Base-by-base conservation (phyloP, 2,113 vertebrate genomes). In the Columba janthina region DNA sequence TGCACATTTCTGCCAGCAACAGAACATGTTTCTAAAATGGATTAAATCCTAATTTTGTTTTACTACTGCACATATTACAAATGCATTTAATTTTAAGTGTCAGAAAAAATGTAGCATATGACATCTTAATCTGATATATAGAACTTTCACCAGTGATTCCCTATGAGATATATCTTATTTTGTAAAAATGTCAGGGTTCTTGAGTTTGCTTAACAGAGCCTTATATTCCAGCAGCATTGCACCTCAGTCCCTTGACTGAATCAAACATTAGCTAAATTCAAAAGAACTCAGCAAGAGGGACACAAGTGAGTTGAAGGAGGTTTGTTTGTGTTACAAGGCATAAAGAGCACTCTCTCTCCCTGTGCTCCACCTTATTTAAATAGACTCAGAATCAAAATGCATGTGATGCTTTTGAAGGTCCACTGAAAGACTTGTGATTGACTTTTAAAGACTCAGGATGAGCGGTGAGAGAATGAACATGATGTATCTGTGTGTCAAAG, bases 81-180 rank as follows among this genome's bases (percentile, higher is more conserved):
- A 96, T 91, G 93, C 86, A 96, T 97, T 97, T 97, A 96, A 95
- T 96, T 97, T 96, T 93, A 96, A 84, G 85, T 97, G 96, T 90
- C 93, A 95, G 90, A 93, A 92, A 96, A 97, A 96, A 96, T 92
- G 78, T 92, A 95, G 90, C 80, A 70, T 71, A 76, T 91, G 94
- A 94, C 90, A 93, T 11, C 46, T 46, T 60, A 66, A 85, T 77
- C 79, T 97, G 94, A 95, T 81, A 70, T 86, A 91, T 71, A 81
- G 84, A 65, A 58, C 42, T 67, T 92, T 95, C 95, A 93, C 42
- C 40, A 73, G 75, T 58, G 89, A 85, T 92, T 88, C 57, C 44
- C 58, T 51, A 51, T 48, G 61, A 95, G 74, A 91, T 80, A 53
- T 12, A 71, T 71, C 60, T 74, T 67, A 15, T 85, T 84, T 81